Percentiles rank a stretch among this genome's conserved stretches.
phyloP scores from a whole-genome alignment of 2,797 vertebrate genomes.

The Peromyscus nudipes region DNA sequence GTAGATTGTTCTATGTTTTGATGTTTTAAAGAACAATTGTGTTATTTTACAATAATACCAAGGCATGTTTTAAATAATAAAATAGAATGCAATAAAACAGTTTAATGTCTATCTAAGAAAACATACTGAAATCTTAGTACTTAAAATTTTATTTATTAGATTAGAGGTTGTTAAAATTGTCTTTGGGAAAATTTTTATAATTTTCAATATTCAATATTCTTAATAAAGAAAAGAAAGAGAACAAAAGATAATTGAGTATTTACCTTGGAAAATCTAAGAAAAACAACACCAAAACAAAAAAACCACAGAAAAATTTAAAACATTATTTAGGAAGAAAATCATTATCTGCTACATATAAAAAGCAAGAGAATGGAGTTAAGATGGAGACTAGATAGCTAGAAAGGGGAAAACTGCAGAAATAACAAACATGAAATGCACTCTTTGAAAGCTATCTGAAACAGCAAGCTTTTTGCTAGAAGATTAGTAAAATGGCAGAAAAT shows the following conservation, averaged over 20 bases:
- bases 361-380: neutral
- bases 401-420: neutral
- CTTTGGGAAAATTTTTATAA: neutral
- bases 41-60: constrained; percentile 5
- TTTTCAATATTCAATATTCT: neutral
- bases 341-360: neutral
- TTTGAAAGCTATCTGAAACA: neutral
- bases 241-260: neutral
- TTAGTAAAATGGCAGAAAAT: neutral
- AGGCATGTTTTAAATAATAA: neutral
- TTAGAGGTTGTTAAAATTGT: neutral
- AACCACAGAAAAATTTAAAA: neutral
- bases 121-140: neutral
- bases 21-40: neutral
- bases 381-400: neutral
- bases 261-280: neutral
- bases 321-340: neutral
- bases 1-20: neutral
- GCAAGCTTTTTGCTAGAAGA: neutral
- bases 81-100: neutral
- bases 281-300: neutral
- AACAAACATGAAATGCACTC: neutral
- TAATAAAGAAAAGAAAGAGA: constrained; percentile 14
- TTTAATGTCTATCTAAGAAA: neutral
- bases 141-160: constrained; percentile 29